Evolutionary conservation across 2,888 invertebrate genomes (phyloP), one percentile per base, ranked within the genome.

Genomic region (Drosophila nr. fundita): DNA sequence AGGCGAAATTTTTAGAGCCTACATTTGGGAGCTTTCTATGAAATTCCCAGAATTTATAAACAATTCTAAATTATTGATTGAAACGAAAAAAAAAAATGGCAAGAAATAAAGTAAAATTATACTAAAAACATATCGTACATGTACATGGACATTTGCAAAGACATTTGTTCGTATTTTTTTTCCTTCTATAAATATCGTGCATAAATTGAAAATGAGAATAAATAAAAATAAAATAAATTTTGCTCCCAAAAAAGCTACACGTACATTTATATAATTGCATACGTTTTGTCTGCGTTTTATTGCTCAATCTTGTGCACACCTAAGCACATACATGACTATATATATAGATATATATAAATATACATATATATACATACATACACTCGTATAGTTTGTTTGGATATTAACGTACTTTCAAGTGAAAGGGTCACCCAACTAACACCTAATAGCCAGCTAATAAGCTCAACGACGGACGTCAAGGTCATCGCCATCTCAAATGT

Each of bases 401-500:
- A 38, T 34, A 24, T 54, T 24, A 34, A 11, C 42, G 42, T 24
- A 34, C 34, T 21, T 24, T 24, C 11, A 18, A 53, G 3, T 36
- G 34, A 34, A 18, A 21, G 24, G 53, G 24, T 42, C 66, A 57
- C 38, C 66, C 24, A 40, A 63, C 40, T 45, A 36, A 68, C 21
- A 42, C 13, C 6, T 21, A 45, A 45, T 21, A 70, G 61, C 70
- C 74, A 60, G 10, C 10, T 32, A 10, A 32, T 32, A 29, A 66
- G 48, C 40, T 21, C 58, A 62, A 42, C 59, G 42, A 58, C 32
- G 60, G 49, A 54, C 68, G 48, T 78, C 79, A 78, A 76, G 76
- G 78, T 79, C 79, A 78, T 18, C 59, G 61, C 7, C 18, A 58
- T 50, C 64, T 68, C 59, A 78, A 65, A 54, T 68, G 64, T 78